Evolutionary conservation across 2,888 invertebrate genomes (phyloP).

Genomic region (Macaria notata): DNA sequence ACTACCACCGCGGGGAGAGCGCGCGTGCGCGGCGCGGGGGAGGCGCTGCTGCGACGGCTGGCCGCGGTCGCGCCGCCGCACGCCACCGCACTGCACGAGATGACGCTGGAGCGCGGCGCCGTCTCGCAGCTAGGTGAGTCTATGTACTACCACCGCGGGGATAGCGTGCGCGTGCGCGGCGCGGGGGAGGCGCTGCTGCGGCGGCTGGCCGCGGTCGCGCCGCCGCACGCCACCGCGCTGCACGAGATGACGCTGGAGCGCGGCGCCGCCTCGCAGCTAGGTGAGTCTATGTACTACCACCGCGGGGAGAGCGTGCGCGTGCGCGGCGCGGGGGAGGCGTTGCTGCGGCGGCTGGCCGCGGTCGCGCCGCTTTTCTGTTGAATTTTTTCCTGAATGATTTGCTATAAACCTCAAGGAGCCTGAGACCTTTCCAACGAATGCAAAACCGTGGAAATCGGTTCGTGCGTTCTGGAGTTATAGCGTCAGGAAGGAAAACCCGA

Average conservation of each 20-base stretch:
- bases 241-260: constrained; percentile 89
- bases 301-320: constrained; percentile 94
- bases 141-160: constrained; percentile 96
- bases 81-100: constrained; percentile 87
- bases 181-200: constrained; percentile 91
- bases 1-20: constrained; percentile 97
- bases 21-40: constrained; percentile 90
- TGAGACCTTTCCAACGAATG: too few species aligned
- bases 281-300: constrained; percentile 89
- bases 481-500: too few species aligned
- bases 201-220: constrained; percentile 90
- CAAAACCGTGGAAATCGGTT: too few species aligned
- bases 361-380: too few species aligned
- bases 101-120: constrained; percentile 90
- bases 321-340: too few species aligned
- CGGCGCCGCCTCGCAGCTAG: constrained; percentile 91
- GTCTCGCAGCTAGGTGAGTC: constrained; percentile 87
- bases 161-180: constrained; percentile 90
- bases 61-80: constrained; percentile 88
- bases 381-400: too few species aligned
- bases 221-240: constrained; percentile 86
- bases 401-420: too few species aligned
- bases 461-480: too few species aligned
- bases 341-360: too few species aligned
- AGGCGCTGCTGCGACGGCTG: constrained; percentile 90